Percentiles rank a stretch among this genome's conserved stretches.
Conservation (phyloP, 2,797 vertebrate genomes). For the Anguilla marmorata region DNA sequence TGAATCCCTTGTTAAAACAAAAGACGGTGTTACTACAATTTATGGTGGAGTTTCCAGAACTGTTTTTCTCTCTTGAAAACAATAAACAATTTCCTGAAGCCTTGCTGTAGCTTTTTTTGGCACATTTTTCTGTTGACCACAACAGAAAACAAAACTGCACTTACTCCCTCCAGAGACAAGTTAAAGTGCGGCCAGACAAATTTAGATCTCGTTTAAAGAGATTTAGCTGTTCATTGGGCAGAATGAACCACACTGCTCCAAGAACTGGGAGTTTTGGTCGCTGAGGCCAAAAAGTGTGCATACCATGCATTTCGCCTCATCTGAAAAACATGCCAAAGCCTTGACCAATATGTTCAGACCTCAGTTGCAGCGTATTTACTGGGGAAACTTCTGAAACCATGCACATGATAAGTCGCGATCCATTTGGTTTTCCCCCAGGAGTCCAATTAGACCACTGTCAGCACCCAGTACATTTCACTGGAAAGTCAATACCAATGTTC, state of each 20-base stretch:
- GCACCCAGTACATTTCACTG: slow-evolving; percentile 2
- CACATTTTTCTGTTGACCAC: slow-evolving; percentile 37
- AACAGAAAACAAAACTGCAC: slow-evolving; percentile 24
- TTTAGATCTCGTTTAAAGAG: slow-evolving; percentile 46
- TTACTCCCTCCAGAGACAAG: slow-evolving; percentile 30
- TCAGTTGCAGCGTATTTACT: neutral
- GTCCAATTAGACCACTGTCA: neutral
- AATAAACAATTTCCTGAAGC: slow-evolving; percentile 41
- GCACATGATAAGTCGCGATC: neutral
- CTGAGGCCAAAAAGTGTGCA: slow-evolving; percentile 45
- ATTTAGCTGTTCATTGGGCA: slow-evolving; percentile 35
- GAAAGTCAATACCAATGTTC: slow-evolving; percentile 15
- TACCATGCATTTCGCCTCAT: slow-evolving; percentile 42
- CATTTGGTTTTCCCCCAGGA: neutral
- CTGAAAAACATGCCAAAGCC: slow-evolving; percentile 6
- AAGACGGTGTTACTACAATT: slow-evolving; percentile 30
- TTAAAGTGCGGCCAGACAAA: slow-evolving; percentile 34
- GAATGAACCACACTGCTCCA: slow-evolving; percentile 28
- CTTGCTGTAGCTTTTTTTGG: slow-evolving; percentile 41
- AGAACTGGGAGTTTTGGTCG: slow-evolving; percentile 47
- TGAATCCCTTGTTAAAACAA: slow-evolving; percentile 39
- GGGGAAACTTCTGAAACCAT: neutral
- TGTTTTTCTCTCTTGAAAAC: slow-evolving; percentile 21
- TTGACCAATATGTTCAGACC: slow-evolving; percentile 26
- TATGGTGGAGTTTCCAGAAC: slow-evolving; percentile 32